Percentiles rank a stretch among this genome's conserved stretches.
Evolutionary conservation across 1,140 invertebrate genomes (phyloP).

Genomic region (Megalonaias nervosa): DNA sequence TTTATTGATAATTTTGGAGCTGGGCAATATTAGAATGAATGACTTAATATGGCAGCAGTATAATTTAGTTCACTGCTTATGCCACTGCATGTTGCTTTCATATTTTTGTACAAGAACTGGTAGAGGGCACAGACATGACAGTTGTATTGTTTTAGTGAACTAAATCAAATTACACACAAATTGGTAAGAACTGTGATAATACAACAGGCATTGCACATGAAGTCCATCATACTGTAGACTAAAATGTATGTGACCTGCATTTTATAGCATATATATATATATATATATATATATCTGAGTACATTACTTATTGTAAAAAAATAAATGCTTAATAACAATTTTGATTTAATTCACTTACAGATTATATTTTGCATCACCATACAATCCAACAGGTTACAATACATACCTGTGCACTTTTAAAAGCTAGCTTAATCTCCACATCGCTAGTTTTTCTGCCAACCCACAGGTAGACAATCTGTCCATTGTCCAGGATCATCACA

Average conservation of each 20-base stretch:
- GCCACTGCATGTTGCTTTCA: too few relatives aligned
- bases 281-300: too few relatives aligned
- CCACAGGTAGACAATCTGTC: slow-evolving; percentile 98
- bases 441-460: slow-evolving; percentile 96
- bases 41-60: too few relatives aligned
- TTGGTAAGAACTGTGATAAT: too few relatives aligned
- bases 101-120: too few relatives aligned
- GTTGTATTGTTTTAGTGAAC: too few relatives aligned
- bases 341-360: neutral
- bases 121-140: too few relatives aligned
- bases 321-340: neutral
- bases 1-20: too few relatives aligned
- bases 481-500: slow-evolving; percentile 99
- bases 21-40: too few relatives aligned
- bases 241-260: neutral
- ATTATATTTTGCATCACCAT: neutral
- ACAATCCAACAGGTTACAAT: slow-evolving; percentile 3
- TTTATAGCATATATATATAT: neutral
- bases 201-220: neutral
- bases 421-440: slow-evolving; percentile 98
- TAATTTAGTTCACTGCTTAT: too few relatives aligned
- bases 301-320: neutral
- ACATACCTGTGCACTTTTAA: slow-evolving; percentile 95
- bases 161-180: too few relatives aligned
- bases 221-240: neutral